Base-by-base conservation (phyloP, 2,113 vertebrate species). In the Anoplopoma fimbria region DNA sequence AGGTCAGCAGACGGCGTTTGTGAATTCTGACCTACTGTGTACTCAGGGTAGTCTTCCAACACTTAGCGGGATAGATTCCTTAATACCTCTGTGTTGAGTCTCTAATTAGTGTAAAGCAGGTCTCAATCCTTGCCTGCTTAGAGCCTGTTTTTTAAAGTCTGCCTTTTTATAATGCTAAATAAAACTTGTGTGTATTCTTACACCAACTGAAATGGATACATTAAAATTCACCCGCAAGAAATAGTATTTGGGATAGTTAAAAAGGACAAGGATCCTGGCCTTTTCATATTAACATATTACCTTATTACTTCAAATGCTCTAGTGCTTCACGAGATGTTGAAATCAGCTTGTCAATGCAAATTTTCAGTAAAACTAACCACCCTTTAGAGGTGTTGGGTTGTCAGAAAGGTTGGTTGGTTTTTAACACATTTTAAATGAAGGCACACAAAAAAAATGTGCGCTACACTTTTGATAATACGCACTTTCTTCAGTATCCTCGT, bases 81-180 rank as follows among this genome's bases (percentile, higher is more conserved):
- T 73, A 51, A 62, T 74, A 38, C 63, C 55, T 36, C 69, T 53
- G 34, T 36, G n/a, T 38, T 63, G 62, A 79, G 70, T 55, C 4
- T 1, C 55, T 75, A 79, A 79, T 74, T 40, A 36, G 57, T 63
- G 55, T 55, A 57, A 63, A 74, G 69, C 49, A 25, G n/a, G n/a
- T 27, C 62, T 60, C 10, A 9, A 69, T 72, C 68, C 42, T 60
- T 23, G 3, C 58, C 71, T 47, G 63, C 63, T 63, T 47, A 57
- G 0, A 17, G 57, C 1, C 21, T 23, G 23, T 64, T 69, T 63
- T 65, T 58, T 2, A 36, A 74, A 70, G 69, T 29, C 25, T 9
- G 19, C 23, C 47, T 58, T 40, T 77, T 60, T 55, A 27, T 36
- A 36, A 1, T 42, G 15, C 6, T 42, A 17, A 2, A 2, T 17